These are phyloP conservation scores for Nycticorax nycticorax DNA, from an alignment of 2,113 vertebrate species.

Conservation along the genomic window DNA sequence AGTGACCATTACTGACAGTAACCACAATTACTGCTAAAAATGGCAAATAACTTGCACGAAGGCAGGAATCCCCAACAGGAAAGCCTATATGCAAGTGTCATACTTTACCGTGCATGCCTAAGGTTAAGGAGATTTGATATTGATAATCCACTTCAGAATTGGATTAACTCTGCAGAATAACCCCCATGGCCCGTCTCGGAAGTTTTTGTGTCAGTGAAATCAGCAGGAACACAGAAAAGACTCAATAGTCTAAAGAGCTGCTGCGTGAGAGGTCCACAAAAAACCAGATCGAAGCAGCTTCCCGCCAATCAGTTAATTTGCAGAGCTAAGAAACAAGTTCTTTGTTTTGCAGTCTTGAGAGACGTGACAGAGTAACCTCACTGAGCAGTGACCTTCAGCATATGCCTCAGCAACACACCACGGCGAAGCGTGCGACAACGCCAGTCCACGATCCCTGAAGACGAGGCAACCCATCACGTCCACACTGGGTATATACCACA, in stretches of 20 bases:
- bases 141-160: constrained; percentile 56
- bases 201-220: not conserved
- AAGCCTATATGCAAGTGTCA: not conserved
- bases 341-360: not conserved
- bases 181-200: not conserved
- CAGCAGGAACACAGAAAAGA: not conserved
- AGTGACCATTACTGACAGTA: not conserved
- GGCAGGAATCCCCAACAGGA: not conserved
- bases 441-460: not conserved
- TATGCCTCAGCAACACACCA: not conserved
- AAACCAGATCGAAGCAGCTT: not conserved
- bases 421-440: not conserved
- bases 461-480: not conserved
- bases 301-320: not conserved
- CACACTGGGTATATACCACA: not conserved
- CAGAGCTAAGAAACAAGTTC: not conserved
- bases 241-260: not conserved
- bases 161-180: constrained; percentile 43
- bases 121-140: constrained; percentile 61
- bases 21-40: not conserved
- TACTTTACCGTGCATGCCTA: constrained; percentile 15
- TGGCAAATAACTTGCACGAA: rapidly evolving
- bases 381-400: not conserved
- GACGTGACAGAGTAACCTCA: not conserved
- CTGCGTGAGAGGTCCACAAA: not conserved